Conservation (phyloP, 92 coral and sea anemone genomes). For the Paramuricea clavata region DNA sequence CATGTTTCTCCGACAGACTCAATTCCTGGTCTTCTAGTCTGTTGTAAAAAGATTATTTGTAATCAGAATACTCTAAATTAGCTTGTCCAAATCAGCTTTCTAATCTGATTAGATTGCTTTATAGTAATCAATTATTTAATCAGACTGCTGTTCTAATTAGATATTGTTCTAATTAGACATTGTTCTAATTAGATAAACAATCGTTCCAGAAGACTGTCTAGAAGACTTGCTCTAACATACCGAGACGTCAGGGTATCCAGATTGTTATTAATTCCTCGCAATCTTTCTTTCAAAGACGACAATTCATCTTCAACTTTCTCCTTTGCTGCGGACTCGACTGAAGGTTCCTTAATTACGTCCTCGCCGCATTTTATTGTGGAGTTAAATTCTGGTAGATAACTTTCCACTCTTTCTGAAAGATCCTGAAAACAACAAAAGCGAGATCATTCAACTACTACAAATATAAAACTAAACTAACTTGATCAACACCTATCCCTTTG, state of each 20-base stretch:
- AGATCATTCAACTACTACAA: neutral
- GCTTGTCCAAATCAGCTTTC: no score
- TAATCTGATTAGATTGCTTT: no score
- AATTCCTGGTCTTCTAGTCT: constrained; percentile 37
- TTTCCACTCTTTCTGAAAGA: constrained; percentile 57
- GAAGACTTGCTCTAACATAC: neutral
- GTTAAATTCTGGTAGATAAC: constrained; percentile 48
- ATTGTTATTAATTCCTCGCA: constrained; percentile 20
- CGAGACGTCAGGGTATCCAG: constrained; percentile 18
- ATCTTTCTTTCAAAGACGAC: constrained; percentile 19
- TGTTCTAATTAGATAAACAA: no score
- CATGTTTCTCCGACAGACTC: neutral
- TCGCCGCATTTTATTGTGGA: constrained; percentile 58
- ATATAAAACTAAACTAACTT: neutral
- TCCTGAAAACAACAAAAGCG: constrained; percentile 47
- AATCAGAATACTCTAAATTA: neutral
- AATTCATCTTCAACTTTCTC: constrained; percentile 35
- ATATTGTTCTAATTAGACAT: no score
- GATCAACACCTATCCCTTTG: neutral
- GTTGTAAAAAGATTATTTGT: neutral
- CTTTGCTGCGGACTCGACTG: constrained; percentile 26
- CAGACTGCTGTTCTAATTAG: no score
- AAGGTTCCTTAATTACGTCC: constrained; percentile 38
- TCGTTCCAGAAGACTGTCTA: no score
- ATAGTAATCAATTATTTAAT: no score